Conservation (phyloP, 2,113 vertebrate species). For the Grammomys surdaster region DNA sequence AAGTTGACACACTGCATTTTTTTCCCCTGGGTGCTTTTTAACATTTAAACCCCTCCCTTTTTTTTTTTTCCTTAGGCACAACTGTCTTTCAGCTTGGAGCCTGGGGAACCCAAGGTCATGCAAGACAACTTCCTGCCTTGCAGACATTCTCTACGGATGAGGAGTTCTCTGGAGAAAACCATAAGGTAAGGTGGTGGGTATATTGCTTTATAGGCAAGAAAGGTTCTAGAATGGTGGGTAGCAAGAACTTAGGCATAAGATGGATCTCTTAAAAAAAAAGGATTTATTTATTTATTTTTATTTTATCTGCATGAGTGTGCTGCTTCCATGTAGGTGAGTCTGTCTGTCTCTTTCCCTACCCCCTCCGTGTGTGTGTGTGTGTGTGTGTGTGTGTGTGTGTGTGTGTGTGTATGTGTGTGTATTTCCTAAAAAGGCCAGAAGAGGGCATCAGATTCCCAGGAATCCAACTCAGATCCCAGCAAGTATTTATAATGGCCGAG, state of each 20-base stretch:
- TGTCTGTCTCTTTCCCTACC: too few species aligned
- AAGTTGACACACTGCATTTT: not conserved
- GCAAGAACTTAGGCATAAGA: slow-evolving; percentile 3
- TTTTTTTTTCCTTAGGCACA: not conserved
- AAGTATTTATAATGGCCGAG: too few species aligned
- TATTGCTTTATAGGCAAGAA: not conserved
- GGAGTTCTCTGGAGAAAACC: not conserved
- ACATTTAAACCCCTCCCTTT: not conserved
- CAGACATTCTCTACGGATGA: not conserved
- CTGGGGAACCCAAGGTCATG: not conserved
- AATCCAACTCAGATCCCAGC: not conserved
- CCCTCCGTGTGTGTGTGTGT: too few species aligned
- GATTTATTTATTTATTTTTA: not conserved
- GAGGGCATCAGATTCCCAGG: not conserved
- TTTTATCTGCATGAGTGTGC: not conserved
- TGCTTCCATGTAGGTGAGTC: too few species aligned
- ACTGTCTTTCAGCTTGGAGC: not conserved
- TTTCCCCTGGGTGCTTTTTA: not conserved
- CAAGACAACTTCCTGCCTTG: not conserved
- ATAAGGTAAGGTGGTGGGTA: slow-evolving; percentile 9
- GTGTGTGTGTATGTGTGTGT: not conserved
- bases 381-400: not conserved
- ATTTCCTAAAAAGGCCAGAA: not conserved
- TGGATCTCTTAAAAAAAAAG: not conserved
- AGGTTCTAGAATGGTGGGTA: slow-evolving; percentile 6